phyloP scores from a whole-genome alignment of 2,113 vertebrate genomes.

The Grus americana region DNA sequence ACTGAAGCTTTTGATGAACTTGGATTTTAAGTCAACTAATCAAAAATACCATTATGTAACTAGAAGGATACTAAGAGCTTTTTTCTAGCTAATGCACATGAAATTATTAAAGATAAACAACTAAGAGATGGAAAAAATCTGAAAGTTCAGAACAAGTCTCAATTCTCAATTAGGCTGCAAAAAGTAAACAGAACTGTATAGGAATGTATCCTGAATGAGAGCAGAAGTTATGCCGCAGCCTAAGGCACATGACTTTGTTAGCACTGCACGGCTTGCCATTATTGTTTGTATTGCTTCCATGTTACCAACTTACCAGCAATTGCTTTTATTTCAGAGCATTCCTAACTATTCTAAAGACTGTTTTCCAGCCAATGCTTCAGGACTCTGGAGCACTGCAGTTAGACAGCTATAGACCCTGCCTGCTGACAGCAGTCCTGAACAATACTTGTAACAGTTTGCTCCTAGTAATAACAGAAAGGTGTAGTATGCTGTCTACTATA shows the following conservation, averaged over 20 bases:
- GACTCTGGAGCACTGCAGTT: neutral
- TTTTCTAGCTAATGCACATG: neutral
- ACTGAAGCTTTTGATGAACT: neutral
- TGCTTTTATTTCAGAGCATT: neutral
- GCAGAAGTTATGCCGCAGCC: neutral
- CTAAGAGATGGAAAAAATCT: neutral
- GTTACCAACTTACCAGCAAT: neutral
- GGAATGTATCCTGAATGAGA: neutral
- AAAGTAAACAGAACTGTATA: neutral
- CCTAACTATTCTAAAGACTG: neutral
- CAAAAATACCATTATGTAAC: neutral
- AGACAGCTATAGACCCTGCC: neutral
- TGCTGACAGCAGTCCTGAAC: neutral
- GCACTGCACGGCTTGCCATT: neutral
- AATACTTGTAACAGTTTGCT: neutral
- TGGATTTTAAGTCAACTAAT: neutral
- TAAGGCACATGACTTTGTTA: neutral
- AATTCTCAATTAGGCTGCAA: neutral
- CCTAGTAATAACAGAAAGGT: neutral
- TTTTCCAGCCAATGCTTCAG: neutral
- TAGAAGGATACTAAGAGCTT: neutral
- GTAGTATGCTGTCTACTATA: neutral
- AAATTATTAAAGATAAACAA: neutral
- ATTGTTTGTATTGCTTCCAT: neutral
- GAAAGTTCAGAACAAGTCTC: neutral